These are phyloP conservation scores for Thaumetopoea pityocampa DNA, from an alignment of 1,140 invertebrate genomes.

Conservation along the genomic window DNA sequence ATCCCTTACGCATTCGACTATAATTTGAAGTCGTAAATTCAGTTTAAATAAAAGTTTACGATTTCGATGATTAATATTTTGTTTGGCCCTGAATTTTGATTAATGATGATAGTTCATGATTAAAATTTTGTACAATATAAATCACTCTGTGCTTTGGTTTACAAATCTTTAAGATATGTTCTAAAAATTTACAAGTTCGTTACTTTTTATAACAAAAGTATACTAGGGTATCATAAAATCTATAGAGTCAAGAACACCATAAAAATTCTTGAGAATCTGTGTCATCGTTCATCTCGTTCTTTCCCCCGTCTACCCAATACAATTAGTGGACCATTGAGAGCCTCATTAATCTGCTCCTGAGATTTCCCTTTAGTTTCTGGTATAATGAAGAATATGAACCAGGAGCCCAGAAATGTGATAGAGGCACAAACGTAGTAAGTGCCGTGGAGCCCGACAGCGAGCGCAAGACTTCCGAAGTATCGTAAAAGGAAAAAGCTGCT, in stretches of 20 bases:
- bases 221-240: slow-evolving; percentile 9
- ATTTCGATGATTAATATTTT: too few relatives aligned
- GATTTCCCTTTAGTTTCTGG: slow-evolving; percentile 61
- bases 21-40: too few relatives aligned
- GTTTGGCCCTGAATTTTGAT: too few relatives aligned
- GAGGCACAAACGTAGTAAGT: slow-evolving; percentile 57
- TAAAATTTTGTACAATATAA: too few relatives aligned
- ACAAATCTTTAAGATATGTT: slow-evolving; percentile 4
- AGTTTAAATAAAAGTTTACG: too few relatives aligned
- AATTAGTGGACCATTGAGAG: slow-evolving; percentile 41
- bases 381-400: slow-evolving; percentile 43
- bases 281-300: slow-evolving; percentile 51
- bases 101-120: too few relatives aligned
- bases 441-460: slow-evolving; percentile 53
- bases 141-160: background rate
- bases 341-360: slow-evolving; percentile 47
- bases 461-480: slow-evolving; percentile 54
- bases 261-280: slow-evolving; percentile 12
- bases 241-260: slow-evolving; percentile 16
- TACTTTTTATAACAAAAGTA: too few relatives aligned
- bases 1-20: too few relatives aligned
- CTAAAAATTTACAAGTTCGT: slow-evolving; percentile 3
- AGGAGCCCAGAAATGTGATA: slow-evolving; percentile 48
- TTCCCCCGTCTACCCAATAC: slow-evolving; percentile 26
- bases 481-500: slow-evolving; percentile 59